phyloP scores from a whole-genome alignment of 2,113 vertebrate species.

The Probosciger aterrimus region DNA sequence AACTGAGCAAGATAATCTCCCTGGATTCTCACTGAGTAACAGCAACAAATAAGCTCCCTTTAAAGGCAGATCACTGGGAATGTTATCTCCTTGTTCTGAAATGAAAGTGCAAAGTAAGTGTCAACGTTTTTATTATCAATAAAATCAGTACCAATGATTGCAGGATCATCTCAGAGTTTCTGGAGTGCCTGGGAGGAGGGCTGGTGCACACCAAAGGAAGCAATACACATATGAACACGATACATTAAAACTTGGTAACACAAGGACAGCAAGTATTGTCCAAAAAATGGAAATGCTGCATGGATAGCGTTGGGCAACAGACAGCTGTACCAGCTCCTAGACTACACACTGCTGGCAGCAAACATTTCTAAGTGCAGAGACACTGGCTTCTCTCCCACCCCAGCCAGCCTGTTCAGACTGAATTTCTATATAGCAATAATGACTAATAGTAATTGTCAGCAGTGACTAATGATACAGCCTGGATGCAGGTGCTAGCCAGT shows the following conservation, averaged over 20 bases:
- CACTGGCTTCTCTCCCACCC: neutral
- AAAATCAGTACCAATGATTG: neutral
- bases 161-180: neutral
- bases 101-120: slow-evolving; percentile 3
- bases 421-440: neutral
- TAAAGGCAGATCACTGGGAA: neutral
- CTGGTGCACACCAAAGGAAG: neutral
- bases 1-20: neutral
- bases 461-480: neutral
- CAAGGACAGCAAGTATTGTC: neutral
- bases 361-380: neutral
- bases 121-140: neutral
- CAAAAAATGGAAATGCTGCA: neutral
- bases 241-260: neutral
- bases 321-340: neutral
- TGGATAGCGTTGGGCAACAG: fast-evolving
- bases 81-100: neutral
- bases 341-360: neutral
- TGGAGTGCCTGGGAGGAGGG: neutral
- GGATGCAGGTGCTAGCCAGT: neutral
- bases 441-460: neutral
- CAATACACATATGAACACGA: fast-evolving
- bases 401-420: neutral
- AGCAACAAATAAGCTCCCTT: neutral
- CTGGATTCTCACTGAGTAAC: neutral